Percentiles rank a stretch among this genome's conserved stretches.
Evolutionary conservation across 1,140 invertebrate species (phyloP).

Genomic region (Asbolus verrucosus): DNA sequence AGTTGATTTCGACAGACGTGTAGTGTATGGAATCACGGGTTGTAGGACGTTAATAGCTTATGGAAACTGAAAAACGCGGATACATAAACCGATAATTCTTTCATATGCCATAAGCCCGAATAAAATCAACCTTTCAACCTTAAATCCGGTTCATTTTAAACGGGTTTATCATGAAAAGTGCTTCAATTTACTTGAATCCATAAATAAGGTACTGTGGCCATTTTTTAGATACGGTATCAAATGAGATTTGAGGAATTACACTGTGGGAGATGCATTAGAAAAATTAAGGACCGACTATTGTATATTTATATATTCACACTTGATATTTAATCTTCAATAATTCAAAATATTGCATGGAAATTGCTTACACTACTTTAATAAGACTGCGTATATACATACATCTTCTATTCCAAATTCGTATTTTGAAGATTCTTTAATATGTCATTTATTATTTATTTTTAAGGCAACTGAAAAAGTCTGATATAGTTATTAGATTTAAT

Average conservation of each 20-base stretch:
- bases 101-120: slow-evolving; percentile 19
- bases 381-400: no score
- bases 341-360: no score
- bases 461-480: no score
- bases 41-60: slow-evolving; percentile 16
- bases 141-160: slow-evolving; percentile 39
- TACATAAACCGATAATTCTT: slow-evolving; percentile 35
- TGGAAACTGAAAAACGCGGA: slow-evolving; percentile 26
- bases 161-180: slow-evolving; percentile 33
- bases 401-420: no score
- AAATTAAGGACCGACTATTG: neutral
- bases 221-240: slow-evolving; percentile 1
- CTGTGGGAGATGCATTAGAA: neutral
- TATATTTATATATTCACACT: no score
- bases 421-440: no score
- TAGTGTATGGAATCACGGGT: slow-evolving; percentile 12
- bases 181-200: slow-evolving; percentile 2
- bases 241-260: neutral
- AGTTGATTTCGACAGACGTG: slow-evolving; percentile 23
- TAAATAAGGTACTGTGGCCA: neutral
- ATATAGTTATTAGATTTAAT: no score
- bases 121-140: slow-evolving; percentile 32
- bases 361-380: no score
- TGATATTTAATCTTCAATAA: no score
- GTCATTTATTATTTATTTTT: no score